Conservation (phyloP, 2,888 invertebrate genomes). For the Mellilla xanthometata region DNA sequence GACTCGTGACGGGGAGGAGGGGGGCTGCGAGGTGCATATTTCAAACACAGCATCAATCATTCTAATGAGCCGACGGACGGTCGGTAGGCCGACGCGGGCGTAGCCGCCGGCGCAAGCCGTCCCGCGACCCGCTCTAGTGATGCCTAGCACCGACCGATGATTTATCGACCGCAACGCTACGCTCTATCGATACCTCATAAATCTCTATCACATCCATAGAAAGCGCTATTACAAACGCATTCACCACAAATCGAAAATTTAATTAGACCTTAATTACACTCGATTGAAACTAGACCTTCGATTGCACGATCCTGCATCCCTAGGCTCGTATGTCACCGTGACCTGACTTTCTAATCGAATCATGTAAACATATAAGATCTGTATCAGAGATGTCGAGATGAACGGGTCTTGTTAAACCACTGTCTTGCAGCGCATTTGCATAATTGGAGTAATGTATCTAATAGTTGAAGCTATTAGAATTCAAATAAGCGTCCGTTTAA, state of each 20-base stretch:
- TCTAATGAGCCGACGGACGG: conserved; percentile 68
- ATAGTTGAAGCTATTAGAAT: conserved; percentile 25
- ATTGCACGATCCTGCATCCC: conserved; percentile 31
- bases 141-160: conserved; percentile 35
- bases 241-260: conserved; percentile 24
- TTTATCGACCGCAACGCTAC: conserved; percentile 41
- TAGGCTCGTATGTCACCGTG: conserved; percentile 32
- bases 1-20: conserved; percentile 57
- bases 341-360: conserved; percentile 35
- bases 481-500: conserved; percentile 19
- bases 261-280: conserved; percentile 32
- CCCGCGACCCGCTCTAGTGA: conserved; percentile 55
- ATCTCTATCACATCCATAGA: conserved; percentile 30
- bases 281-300: conserved; percentile 28
- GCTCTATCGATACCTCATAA: conserved; percentile 36
- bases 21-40: conserved; percentile 63
- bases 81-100: conserved; percentile 52
- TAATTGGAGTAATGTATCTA: conserved; percentile 32
- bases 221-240: conserved; percentile 22
- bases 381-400: conserved; percentile 33
- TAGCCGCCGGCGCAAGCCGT: conserved; percentile 44
- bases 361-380: conserved; percentile 35
- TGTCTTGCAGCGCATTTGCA: conserved; percentile 28
- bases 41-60: conserved; percentile 78
- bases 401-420: conserved; percentile 31